A percentile compares a stretch with the other conserved stretches of the same genome.
phyloP scores from a whole-genome alignment of 2,797 vertebrate genomes.

The Phalanger gymnotis region DNA sequence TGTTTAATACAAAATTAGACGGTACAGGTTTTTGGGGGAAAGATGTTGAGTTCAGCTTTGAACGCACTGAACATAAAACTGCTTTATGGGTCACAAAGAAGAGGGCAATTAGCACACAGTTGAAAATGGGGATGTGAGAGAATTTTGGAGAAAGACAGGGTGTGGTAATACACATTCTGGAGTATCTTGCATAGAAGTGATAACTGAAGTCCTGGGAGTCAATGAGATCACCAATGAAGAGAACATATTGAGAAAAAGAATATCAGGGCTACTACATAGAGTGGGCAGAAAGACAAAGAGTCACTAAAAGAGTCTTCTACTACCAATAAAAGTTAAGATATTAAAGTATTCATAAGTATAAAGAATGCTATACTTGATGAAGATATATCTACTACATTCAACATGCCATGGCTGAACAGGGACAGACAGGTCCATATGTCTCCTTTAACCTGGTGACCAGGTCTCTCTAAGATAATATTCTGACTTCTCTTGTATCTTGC shows the following conservation, averaged over 20 bases:
- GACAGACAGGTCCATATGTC: background rate
- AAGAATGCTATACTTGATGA: background rate
- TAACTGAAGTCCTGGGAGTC: background rate
- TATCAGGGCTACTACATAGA: background rate
- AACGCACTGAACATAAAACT: background rate
- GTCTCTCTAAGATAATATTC: constrained; percentile 38
- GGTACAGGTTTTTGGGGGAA: background rate
- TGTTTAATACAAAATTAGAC: background rate
- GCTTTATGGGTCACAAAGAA: background rate
- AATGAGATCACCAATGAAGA: background rate
- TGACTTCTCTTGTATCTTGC: background rate
- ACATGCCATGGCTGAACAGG: background rate
- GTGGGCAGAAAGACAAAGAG: background rate
- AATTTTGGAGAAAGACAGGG: background rate
- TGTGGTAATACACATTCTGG: background rate
- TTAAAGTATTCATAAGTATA: background rate
- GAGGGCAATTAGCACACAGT: background rate
- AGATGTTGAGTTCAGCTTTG: background rate
- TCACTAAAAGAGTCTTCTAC: background rate
- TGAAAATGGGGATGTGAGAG: background rate
- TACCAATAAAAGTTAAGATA: background rate
- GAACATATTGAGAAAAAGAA: background rate
- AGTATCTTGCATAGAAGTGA: background rate
- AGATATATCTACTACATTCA: background rate
- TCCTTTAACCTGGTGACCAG: background rate